Conservation (phyloP, 2,113 vertebrate genomes). For the Nestor notabilis region DNA sequence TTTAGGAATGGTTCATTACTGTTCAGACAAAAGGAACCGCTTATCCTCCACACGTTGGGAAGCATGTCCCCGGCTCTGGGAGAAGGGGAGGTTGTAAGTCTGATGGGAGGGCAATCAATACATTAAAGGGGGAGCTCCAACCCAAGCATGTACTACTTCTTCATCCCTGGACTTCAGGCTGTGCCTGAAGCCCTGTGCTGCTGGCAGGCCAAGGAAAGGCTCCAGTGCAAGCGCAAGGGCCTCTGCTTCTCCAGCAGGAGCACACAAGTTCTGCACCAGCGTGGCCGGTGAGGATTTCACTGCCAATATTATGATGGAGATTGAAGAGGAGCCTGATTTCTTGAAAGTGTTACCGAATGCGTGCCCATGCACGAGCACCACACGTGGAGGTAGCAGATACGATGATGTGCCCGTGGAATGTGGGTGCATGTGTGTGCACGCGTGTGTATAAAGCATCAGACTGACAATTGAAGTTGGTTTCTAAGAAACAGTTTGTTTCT, state of each 20-base stretch:
- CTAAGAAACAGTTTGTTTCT: conserved; percentile 31
- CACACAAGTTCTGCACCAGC: accelerated
- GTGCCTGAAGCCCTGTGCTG: accelerated
- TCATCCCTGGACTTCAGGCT: background rate
- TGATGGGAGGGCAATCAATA: accelerated
- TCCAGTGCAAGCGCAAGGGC: background rate
- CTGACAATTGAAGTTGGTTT: background rate
- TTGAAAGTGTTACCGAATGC: accelerated
- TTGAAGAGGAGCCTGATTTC: background rate
- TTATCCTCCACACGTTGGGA: background rate
- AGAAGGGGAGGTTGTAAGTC: background rate
- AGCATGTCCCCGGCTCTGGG: accelerated
- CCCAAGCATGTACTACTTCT: background rate
- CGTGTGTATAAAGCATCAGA: background rate
- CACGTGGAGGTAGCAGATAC: background rate
- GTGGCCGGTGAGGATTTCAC: background rate
- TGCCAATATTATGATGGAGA: background rate
- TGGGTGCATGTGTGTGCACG: accelerated
- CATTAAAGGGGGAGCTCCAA: accelerated
- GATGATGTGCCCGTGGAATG: background rate
- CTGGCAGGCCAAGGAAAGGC: background rate
- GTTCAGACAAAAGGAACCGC: background rate
- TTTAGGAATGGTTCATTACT: background rate
- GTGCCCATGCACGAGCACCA: accelerated
- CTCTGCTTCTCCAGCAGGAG: background rate